phyloP scores from a whole-genome alignment of 2,888 invertebrate species.

The Myopa tessellatipennis region DNA sequence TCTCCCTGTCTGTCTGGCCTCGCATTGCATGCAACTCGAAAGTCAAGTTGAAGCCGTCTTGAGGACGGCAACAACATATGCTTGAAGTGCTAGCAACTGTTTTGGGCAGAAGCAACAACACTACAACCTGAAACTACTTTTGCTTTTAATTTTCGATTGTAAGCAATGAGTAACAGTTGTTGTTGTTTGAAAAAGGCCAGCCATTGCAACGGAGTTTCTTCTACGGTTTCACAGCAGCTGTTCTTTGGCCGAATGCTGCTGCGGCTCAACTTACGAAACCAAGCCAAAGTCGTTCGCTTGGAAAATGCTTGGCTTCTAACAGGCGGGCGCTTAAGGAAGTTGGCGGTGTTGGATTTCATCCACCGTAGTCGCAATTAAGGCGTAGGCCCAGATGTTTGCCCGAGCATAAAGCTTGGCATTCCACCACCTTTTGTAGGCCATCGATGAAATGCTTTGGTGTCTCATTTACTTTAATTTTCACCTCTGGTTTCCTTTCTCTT shows the following conservation, averaged over 20 bases:
- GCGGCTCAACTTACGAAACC: constrained; percentile 1
- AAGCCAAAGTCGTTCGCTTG: neutral
- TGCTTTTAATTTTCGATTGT: constrained; percentile 11
- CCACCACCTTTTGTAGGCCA: neutral
- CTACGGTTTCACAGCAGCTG: neutral
- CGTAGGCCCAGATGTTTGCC: neutral
- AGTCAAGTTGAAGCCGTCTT: constrained; percentile 19
- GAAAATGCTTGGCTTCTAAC: neutral
- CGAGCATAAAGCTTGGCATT: neutral
- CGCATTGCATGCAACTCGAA: neutral
- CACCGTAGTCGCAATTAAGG: neutral
- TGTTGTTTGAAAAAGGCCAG: neutral
- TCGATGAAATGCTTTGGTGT: neutral
- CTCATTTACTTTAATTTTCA: neutral
- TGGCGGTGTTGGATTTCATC: neutral
- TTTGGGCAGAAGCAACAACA: constrained; percentile 11
- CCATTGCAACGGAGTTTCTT: neutral
- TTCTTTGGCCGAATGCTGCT: neutral
- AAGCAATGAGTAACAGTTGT: neutral
- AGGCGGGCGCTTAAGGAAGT: neutral
- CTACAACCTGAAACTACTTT: neutral
- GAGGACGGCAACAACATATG: constrained; percentile 14
- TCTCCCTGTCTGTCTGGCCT: neutral
- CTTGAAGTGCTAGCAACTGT: neutral
- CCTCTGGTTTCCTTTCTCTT: constrained; percentile 4